Evolutionary conservation across 2,888 invertebrate species (phyloP), one percentile per base, ranked within the genome.

Genomic region (Cantharis flavilabris): DNA sequence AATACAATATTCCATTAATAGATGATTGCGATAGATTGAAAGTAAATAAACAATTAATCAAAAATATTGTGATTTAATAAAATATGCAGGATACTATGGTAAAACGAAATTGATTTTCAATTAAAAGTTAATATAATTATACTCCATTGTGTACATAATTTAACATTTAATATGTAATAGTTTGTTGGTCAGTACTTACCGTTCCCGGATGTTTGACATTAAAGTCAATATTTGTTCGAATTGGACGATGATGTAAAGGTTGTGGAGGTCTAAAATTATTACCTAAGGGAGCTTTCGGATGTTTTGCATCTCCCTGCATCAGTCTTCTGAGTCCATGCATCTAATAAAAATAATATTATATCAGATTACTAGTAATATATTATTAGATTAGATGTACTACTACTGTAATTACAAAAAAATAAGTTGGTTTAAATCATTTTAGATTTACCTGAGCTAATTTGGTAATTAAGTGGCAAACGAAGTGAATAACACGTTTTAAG

Each of bases 141-240:
- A 49, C 49, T 49, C 49, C 49, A 49, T 49, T 64, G 64, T 64
- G 64, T 20, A 64, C 64, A 64, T 64, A 67, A 67, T n/a, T 67
- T 67, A 67, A 67, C n/a, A 49, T 67, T 67, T 67, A 23, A 67
- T 67, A n/a, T 23, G 18, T 23, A 67, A 67, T 23, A n/a, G 65
- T 23, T 23, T 67, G n/a, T 23, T 67, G 49, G 49, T 49, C 62
- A 72, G 63, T 84, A 85, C 86, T 84, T 86, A 89, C 89, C 82
- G 86, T 86, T 83, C 93, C 93, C 91, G 86, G 86, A 82, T 94
- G 93, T 91, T 93, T 94, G 85, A 94, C 92, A 88, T 94, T 95
- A 89, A 98, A 98, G 90, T 98, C 97, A 89, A 98, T 98, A 90
- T 98, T 98, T 83, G 98, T 98, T 88, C 98, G 92, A 82, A 98